Conservation (phyloP, 2,888 invertebrate genomes). For the Carabus problematicus region DNA sequence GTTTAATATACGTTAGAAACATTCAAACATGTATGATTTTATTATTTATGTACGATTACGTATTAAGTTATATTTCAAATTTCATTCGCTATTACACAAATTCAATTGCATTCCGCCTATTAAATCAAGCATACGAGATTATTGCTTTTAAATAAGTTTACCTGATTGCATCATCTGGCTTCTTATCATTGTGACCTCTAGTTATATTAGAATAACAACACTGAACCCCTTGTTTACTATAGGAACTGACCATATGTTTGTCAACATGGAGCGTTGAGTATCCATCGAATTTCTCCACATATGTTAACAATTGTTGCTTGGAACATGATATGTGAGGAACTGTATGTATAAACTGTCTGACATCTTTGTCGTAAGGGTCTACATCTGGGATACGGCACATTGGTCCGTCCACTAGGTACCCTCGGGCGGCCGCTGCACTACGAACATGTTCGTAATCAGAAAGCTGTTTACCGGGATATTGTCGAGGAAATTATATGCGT, state of each 20-base stretch:
- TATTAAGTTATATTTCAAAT: no score
- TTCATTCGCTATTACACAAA: no score
- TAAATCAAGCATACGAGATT: not conserved
- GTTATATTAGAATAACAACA: slow-evolving; percentile 56
- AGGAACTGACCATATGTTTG: slow-evolving; percentile 50
- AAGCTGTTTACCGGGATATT: no score
- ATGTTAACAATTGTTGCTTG: slow-evolving; percentile 54
- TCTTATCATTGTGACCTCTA: slow-evolving; percentile 47
- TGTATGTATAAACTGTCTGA: slow-evolving; percentile 62
- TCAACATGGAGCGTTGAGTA: slow-evolving; percentile 54
- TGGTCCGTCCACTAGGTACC: slow-evolving; percentile 63
- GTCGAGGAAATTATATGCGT: no score
- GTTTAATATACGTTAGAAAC: slow-evolving; percentile 10
- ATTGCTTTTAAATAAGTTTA: slow-evolving; percentile 41
- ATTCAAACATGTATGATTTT: not conserved
- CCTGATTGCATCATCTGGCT: slow-evolving; percentile 48
- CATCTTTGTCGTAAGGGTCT: slow-evolving; percentile 65
- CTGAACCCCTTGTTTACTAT: slow-evolving; percentile 48
- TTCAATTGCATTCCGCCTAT: not conserved
- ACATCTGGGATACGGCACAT: slow-evolving; percentile 70
- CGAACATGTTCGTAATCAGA: not conserved
- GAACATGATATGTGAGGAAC: slow-evolving; percentile 64
- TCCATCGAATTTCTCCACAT: slow-evolving; percentile 50
- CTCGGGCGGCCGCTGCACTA: slow-evolving; percentile 31
- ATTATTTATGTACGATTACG: not conserved